phyloP scores from a whole-genome alignment of 2,113 vertebrate genomes.

The Xiphorhynchus elegans region DNA sequence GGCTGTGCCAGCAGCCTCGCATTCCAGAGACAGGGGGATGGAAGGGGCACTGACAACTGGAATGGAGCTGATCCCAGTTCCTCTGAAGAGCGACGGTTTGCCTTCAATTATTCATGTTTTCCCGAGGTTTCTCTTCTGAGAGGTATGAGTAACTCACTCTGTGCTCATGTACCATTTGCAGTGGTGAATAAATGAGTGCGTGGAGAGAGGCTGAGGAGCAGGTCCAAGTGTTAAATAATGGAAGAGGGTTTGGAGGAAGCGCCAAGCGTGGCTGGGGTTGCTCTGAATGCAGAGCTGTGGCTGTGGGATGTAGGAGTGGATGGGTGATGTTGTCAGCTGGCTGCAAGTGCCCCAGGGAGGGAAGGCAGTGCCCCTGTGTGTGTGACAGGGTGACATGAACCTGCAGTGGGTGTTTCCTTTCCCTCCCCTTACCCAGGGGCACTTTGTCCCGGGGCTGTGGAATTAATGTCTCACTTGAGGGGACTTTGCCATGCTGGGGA shows the following conservation, averaged over 20 bases:
- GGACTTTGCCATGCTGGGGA: background rate
- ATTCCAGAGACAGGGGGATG: conserved; percentile 71
- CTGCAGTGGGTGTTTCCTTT: background rate
- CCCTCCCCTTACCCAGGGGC: accelerated
- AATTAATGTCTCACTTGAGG: background rate
- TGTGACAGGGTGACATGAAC: background rate
- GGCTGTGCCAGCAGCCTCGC: conserved; percentile 64
- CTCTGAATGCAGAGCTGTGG: background rate
- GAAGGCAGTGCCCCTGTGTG: background rate
- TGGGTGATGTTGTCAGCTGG: background rate
- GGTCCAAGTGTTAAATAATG: conserved; percentile 39
- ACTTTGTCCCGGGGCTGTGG: background rate
- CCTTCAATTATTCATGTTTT: conserved; percentile 67
- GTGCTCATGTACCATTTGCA: background rate
- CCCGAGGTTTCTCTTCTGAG: conserved; percentile 38
- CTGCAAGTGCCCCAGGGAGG: background rate
- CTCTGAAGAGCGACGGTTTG: conserved; percentile 23
- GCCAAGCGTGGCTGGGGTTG: background rate
- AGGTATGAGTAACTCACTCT: conserved; percentile 62
- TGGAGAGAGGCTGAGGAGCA: background rate
- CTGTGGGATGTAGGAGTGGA: background rate
- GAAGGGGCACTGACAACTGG: conserved; percentile 48
- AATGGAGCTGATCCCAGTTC: conserved; percentile 40
- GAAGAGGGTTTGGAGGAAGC: background rate
- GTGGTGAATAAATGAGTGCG: conserved; percentile 17